These are phyloP conservation scores for Nephrotoma guestfalica DNA, from an alignment of 2,888 invertebrate genomes.

Conservation along the genomic window DNA sequence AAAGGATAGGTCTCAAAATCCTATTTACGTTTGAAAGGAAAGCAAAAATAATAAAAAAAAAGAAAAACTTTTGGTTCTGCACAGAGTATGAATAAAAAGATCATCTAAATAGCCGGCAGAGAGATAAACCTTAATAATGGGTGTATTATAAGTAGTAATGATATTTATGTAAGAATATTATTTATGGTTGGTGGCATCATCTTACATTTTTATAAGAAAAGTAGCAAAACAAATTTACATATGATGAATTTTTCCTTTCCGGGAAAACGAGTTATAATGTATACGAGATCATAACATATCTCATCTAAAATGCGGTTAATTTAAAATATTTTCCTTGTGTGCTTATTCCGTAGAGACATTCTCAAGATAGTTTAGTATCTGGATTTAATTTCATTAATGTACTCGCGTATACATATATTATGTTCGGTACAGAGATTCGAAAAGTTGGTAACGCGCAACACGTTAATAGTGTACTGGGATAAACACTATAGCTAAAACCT, in stretches of 20 bases:
- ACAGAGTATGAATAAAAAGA: neutral
- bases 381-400: neutral
- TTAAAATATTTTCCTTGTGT: neutral
- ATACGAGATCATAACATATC: neutral
- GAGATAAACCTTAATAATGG: neutral
- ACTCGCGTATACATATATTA: no score
- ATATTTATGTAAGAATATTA: neutral
- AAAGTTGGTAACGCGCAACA: no score
- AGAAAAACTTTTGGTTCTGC: neutral
- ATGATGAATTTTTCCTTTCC: neutral
- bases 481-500: no score
- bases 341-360: neutral
- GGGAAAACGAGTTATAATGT: neutral
- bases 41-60: neutral
- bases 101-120: neutral
- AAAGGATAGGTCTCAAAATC: neutral
- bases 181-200: neutral
- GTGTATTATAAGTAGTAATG: neutral
- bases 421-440: no score
- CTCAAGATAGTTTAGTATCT: neutral
- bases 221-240: neutral
- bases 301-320: neutral
- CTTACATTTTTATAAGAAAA: neutral
- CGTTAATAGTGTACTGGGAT: no score
- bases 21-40: neutral